Evolutionary conservation across 1,140 invertebrate species (phyloP).

Genomic region (Drosophila ercepeae): DNA sequence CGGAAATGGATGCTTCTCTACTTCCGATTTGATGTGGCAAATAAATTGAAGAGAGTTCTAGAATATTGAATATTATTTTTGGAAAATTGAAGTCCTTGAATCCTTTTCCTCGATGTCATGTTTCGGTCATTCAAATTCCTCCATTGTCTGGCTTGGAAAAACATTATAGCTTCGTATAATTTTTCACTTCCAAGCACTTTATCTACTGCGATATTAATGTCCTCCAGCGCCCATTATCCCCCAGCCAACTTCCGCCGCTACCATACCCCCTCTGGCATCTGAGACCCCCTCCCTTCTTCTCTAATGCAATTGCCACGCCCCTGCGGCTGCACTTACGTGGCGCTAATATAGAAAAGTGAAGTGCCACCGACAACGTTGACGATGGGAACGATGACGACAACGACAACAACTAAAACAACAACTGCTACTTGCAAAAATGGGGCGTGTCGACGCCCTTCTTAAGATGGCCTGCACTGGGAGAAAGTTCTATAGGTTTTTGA

Average conservation of each 20-base stretch:
- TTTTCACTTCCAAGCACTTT: slow-evolving; percentile 52
- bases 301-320: slow-evolving; percentile 77
- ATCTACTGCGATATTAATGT: slow-evolving; percentile 63
- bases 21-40: background rate
- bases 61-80: too few relatives aligned
- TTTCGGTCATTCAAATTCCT: slow-evolving; percentile 16
- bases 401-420: slow-evolving; percentile 36
- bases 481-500: background rate
- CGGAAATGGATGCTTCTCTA: background rate
- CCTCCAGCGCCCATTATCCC: slow-evolving; percentile 48
- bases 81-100: too few relatives aligned
- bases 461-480: background rate
- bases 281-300: background rate
- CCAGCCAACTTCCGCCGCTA: background rate
- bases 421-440: slow-evolving; percentile 53
- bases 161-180: slow-evolving; percentile 34
- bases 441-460: slow-evolving; percentile 37
- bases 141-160: slow-evolving; percentile 11
- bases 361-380: slow-evolving; percentile 65
- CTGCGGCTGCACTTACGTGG: slow-evolving; percentile 75
- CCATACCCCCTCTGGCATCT: background rate
- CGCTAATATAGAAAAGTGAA: slow-evolving; percentile 80
- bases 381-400: slow-evolving; percentile 49
- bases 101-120: too few relatives aligned
- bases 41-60: background rate